A percentile compares a stretch with the other conserved stretches of the same genome.
Evolutionary conservation across 1,140 invertebrate species (phyloP).

Genomic region (Wasmannia auropunctata): DNA sequence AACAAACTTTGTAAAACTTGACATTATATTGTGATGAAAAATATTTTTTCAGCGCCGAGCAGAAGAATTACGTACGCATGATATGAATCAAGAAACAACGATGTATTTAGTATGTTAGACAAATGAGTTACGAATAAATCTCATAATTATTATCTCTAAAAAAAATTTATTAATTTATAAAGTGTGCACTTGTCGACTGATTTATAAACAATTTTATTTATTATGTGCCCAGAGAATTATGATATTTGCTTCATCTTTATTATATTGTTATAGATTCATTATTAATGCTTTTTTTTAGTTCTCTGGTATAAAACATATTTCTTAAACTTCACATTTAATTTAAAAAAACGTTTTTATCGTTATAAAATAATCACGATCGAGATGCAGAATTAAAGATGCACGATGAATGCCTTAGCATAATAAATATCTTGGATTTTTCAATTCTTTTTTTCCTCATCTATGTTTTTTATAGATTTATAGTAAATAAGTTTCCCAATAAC

Average conservation of each 20-base stretch:
- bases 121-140: neutral
- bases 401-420: neutral
- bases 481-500: neutral
- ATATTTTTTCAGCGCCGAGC: neutral
- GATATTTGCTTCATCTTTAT: neutral
- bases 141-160: neutral
- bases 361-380: neutral
- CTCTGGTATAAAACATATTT: neutral
- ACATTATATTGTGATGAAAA: neutral
- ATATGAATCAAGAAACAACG: neutral
- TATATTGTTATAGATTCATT: neutral
- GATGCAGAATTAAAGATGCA: neutral
- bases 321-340: neutral
- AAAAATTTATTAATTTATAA: neutral
- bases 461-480: neutral
- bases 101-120: neutral
- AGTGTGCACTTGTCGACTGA: neutral
- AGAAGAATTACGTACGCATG: neutral
- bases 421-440: neutral
- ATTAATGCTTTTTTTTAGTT: neutral
- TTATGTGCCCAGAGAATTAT: neutral
- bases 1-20: neutral
- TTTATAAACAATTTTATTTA: neutral
- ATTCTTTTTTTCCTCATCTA: too few species aligned
- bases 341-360: neutral